phyloP scores from a whole-genome alignment of 1,140 invertebrate genomes.

The Heliconius congener region DNA sequence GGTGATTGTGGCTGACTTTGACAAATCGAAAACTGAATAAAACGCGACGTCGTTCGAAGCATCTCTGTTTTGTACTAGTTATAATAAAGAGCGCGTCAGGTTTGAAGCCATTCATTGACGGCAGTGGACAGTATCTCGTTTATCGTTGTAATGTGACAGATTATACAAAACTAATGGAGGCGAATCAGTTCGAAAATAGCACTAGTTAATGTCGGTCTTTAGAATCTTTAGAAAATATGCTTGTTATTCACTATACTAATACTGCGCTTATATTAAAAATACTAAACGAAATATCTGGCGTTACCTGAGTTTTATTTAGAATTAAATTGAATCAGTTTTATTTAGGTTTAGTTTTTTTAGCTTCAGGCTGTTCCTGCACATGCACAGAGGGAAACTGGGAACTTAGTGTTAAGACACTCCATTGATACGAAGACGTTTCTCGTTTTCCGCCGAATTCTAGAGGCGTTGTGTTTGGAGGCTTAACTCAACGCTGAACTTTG shows the following conservation, averaged over 20 bases:
- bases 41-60: constrained; percentile 52
- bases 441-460: too few species aligned
- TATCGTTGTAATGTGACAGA: constrained; percentile 38
- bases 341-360: too few species aligned
- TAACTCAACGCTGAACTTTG: too few species aligned
- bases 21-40: constrained; percentile 64
- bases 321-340: too few species aligned
- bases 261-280: neutral
- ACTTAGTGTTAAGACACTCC: too few species aligned
- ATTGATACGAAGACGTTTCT: too few species aligned
- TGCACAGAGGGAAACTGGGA: too few species aligned
- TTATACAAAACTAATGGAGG: constrained; percentile 30
- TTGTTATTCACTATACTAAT: neutral
- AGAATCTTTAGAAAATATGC: neutral
- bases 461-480: too few species aligned
- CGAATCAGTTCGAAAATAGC: constrained; percentile 8
- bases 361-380: too few species aligned
- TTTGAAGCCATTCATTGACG: constrained; percentile 32
- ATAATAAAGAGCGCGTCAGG: constrained; percentile 38
- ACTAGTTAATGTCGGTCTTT: neutral
- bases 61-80: constrained; percentile 36
- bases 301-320: too few species aligned
- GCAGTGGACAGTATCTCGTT: constrained; percentile 36
- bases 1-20: constrained; percentile 63
- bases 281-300: neutral